phyloP scores from a whole-genome alignment of 2,113 vertebrate genomes.

The Copsychus sechellarum region DNA sequence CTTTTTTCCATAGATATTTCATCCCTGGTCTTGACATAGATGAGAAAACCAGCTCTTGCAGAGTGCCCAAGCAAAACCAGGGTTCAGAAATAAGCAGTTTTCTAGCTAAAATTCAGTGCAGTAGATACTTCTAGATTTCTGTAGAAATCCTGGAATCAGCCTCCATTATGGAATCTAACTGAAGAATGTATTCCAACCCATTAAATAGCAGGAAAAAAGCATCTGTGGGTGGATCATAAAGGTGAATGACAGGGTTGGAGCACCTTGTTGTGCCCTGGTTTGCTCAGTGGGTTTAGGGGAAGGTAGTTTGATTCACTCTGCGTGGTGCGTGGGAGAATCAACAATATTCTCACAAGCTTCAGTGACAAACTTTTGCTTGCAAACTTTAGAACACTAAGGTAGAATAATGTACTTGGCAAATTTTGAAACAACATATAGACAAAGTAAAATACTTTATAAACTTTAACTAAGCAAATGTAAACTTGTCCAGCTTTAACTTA shows the following conservation, averaged over 20 bases:
- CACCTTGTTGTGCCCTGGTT: not conserved
- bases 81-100: not conserved
- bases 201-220: not conserved
- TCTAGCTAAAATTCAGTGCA: not conserved
- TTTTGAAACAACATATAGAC: not conserved
- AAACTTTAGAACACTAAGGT: not conserved
- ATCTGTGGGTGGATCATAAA: not conserved
- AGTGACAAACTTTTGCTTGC: not conserved
- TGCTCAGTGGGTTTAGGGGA: not conserved
- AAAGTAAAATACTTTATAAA: not conserved
- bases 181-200: not conserved
- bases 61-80: rapidly evolving
- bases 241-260: not conserved
- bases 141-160: not conserved
- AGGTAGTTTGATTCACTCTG: not conserved
- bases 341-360: not conserved
- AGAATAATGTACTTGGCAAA: not conserved
- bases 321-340: not conserved
- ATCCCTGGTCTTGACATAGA: not conserved
- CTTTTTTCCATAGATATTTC: not conserved
- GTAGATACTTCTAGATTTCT: not conserved
- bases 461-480: not conserved
- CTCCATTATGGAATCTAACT: not conserved
- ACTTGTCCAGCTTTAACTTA: not conserved
- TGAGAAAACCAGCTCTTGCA: not conserved